phyloP scores from a whole-genome alignment of 2,113 vertebrate genomes.

The Nothocercus julius region DNA sequence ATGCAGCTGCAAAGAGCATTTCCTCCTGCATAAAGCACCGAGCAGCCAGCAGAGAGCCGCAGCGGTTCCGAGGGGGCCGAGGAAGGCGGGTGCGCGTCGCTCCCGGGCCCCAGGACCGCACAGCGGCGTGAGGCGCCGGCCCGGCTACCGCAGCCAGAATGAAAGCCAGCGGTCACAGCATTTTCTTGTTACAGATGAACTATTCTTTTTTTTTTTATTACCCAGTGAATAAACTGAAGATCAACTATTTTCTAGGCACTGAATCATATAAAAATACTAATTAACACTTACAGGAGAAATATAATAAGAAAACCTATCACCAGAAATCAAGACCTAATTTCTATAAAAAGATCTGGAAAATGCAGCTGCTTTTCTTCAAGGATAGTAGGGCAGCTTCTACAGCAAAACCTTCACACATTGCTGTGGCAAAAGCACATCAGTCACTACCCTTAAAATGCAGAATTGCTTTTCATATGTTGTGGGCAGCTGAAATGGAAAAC shows the following conservation, averaged over 20 bases:
- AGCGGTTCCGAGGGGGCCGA: not conserved
- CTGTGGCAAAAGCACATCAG: conserved; percentile 9
- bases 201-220: not conserved
- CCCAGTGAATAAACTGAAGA: not conserved
- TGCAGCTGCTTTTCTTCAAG: not conserved
- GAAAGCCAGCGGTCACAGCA: not conserved
- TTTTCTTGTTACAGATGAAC: not conserved
- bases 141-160: not conserved
- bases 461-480: not conserved
- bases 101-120: not conserved
- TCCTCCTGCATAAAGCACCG: not conserved
- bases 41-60: rapidly evolving
- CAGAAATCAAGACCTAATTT: not conserved
- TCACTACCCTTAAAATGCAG: conserved; percentile 2
- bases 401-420: not conserved
- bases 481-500: not conserved
- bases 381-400: not conserved
- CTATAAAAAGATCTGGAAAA: not conserved
- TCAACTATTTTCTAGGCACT: not conserved
- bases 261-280: not conserved
- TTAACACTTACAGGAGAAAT: not conserved
- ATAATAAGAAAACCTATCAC: not conserved
- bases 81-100: not conserved
- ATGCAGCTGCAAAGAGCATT: not conserved
- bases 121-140: not conserved